phyloP scores from a whole-genome alignment of 1,140 invertebrate genomes.

The Bemisia tabaci region DNA sequence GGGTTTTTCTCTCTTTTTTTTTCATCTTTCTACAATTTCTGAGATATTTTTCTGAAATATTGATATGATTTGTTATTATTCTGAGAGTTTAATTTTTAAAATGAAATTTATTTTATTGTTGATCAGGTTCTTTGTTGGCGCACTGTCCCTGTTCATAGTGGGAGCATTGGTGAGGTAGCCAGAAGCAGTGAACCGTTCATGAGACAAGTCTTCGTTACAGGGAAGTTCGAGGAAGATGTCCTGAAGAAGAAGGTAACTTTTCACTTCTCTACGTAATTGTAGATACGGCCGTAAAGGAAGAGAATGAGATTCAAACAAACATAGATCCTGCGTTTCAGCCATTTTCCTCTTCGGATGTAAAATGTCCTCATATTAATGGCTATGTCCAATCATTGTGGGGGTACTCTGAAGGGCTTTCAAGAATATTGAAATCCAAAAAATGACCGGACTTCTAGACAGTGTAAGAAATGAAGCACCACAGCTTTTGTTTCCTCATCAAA shows the following conservation, averaged over 20 bases:
- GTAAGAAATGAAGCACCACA: too few species aligned
- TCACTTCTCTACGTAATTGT: neutral
- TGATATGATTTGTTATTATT: neutral
- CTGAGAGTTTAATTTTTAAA: neutral
- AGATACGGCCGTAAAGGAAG: too few species aligned
- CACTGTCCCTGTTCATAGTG: slow-evolving; percentile 73
- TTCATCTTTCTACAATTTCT: slow-evolving; percentile 2
- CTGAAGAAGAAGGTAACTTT: slow-evolving; percentile 45
- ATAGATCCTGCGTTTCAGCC: too few species aligned
- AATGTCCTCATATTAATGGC: too few species aligned
- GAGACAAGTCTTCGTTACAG: slow-evolving; percentile 81
- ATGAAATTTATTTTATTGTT: slow-evolving; percentile 12
- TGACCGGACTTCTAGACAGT: too few species aligned
- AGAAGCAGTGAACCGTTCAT: slow-evolving; percentile 87
- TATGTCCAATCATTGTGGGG: too few species aligned
- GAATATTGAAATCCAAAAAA: too few species aligned
- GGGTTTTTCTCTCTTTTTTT: too few species aligned
- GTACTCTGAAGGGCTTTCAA: too few species aligned
- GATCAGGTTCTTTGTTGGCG: slow-evolving; percentile 76
- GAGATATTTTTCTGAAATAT: neutral
- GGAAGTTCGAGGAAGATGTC: slow-evolving; percentile 42
- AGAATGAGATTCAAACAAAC: too few species aligned
- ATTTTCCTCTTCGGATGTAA: too few species aligned
- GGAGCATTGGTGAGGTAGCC: slow-evolving; percentile 78
- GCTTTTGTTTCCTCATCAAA: too few species aligned